Percentiles rank a stretch among this genome's conserved stretches.
Conservation (phyloP, 92 coral and sea anemone species). For the Bergia sp. region DNA sequence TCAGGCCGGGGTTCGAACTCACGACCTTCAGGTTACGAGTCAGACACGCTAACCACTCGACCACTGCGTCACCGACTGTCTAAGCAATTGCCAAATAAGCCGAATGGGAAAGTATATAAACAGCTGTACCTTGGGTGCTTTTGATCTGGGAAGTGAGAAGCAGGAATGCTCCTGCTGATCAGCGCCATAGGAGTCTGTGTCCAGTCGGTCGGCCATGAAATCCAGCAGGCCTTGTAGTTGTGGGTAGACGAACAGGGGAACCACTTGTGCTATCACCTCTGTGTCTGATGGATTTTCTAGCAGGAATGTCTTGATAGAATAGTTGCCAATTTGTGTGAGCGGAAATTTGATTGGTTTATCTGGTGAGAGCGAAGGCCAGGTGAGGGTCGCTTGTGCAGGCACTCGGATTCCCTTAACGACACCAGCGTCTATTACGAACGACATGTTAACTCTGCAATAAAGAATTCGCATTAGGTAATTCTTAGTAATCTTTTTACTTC, state of each 20-base stretch:
- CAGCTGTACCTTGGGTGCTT: constrained; percentile 60
- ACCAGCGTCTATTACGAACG: constrained; percentile 85
- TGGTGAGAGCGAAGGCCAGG: constrained; percentile 93
- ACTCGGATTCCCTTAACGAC: constrained; percentile 79
- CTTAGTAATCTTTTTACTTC: not conserved
- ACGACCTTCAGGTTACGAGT: too few species aligned
- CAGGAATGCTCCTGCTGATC: constrained; percentile 71
- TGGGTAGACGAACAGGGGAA: constrained; percentile 80
- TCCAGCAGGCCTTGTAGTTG: constrained; percentile 79
- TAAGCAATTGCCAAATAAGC: constrained; percentile 5
- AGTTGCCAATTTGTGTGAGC: constrained; percentile 90
- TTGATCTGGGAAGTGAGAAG: constrained; percentile 70
- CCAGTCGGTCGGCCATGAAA: constrained; percentile 81
- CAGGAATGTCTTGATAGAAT: constrained; percentile 74
- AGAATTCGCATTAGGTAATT: not conserved
- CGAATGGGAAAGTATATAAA: not conserved
- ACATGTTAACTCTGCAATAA: constrained; percentile 67
- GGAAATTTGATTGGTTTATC: constrained; percentile 97
- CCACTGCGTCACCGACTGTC: too few species aligned
- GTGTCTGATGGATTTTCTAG: constrained; percentile 93
- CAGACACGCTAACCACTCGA: too few species aligned
- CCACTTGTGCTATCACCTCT: constrained; percentile 83
- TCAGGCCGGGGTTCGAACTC: too few species aligned
- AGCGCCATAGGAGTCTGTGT: constrained; percentile 19
- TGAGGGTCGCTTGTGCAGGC: constrained; percentile 74